phyloP scores from a whole-genome alignment of 2,888 invertebrate genomes.

The Drosophila aldrichi region DNA sequence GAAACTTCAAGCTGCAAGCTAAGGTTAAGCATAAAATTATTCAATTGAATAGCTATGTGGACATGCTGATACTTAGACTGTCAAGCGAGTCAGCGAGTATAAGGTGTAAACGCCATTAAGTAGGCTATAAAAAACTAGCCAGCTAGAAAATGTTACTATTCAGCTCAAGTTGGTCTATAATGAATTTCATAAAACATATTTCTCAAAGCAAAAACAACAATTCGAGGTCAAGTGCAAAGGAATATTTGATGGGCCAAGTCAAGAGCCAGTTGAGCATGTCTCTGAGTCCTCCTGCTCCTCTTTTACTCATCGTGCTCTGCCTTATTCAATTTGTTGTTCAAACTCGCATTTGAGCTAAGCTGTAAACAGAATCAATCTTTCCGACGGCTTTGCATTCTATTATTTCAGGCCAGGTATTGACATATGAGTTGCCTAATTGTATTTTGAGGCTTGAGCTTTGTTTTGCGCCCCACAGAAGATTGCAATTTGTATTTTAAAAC shows the following conservation, averaged over 20 bases:
- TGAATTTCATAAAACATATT: too few species aligned
- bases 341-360: neutral
- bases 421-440: constrained; percentile 1
- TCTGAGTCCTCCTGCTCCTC: too few species aligned
- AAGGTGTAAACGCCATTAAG: neutral
- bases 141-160: too few species aligned
- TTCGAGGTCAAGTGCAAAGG: too few species aligned
- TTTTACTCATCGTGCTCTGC: too few species aligned
- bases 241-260: too few species aligned
- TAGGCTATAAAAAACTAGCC: neutral
- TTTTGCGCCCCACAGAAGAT: neutral
- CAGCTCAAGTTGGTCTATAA: too few species aligned
- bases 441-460: neutral
- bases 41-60: neutral
- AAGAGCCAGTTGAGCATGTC: too few species aligned
- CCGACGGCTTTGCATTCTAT: neutral
- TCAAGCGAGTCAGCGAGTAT: neutral
- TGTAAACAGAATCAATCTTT: neutral
- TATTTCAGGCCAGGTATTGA: neutral
- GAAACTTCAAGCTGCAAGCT: neutral
- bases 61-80: neutral
- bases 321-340: neutral
- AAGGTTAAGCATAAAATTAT: neutral
- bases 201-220: too few species aligned
- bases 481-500: neutral